Conservation (phyloP, 1,140 invertebrate genomes). For the Caenorhabditis inopinata region DNA sequence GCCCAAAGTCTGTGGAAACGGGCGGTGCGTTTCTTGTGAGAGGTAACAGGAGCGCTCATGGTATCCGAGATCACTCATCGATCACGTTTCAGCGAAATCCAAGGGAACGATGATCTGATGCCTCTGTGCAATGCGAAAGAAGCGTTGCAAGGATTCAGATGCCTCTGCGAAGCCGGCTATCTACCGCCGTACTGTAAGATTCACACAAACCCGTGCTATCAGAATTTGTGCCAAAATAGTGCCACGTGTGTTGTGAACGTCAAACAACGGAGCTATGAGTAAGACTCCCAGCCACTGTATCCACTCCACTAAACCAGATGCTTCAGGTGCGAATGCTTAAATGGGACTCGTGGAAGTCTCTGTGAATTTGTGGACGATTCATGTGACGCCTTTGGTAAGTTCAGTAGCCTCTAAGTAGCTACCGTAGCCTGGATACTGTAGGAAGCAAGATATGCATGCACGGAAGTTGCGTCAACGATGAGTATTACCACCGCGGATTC, state of each 20-base stretch:
- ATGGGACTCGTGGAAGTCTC: background rate
- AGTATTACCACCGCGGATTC: background rate
- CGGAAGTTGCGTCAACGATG: background rate
- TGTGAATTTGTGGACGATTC: background rate
- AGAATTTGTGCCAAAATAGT: constrained; percentile 3
- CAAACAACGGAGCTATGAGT: background rate
- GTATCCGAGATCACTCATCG: too few relatives aligned
- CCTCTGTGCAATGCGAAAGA: background rate
- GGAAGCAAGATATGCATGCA: background rate
- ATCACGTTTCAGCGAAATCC: background rate
- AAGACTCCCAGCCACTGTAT: background rate
- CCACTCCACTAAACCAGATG: background rate
- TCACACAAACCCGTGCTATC: background rate
- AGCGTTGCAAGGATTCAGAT: background rate
- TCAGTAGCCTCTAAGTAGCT: background rate
- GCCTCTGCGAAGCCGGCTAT: background rate
- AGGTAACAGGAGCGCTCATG: too few relatives aligned
- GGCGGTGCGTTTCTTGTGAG: constrained; percentile 7
- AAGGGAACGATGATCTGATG: background rate
- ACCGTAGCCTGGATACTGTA: background rate
- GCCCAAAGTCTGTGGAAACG: background rate
- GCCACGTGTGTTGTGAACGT: background rate
- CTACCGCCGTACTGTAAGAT: background rate
- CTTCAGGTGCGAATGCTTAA: background rate
- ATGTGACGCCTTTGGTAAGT: background rate